A percentile compares a stretch with the other conserved stretches of the same genome.
Evolutionary conservation across 2,797 vertebrate genomes (phyloP).

Genomic region (Xenops minutus): DNA sequence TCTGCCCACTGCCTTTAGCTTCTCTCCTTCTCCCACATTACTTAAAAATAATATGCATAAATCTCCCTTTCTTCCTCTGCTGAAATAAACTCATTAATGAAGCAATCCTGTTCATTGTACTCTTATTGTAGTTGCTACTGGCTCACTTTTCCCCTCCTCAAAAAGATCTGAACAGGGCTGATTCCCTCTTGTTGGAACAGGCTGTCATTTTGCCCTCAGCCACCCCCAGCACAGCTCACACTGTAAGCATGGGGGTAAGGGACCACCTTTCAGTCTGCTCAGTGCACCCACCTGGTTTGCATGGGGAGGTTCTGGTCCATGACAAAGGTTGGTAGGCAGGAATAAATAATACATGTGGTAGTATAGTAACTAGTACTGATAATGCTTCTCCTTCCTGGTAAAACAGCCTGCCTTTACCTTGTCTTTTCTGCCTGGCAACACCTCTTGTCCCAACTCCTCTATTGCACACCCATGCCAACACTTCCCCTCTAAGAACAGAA

Average conservation of each 20-base stretch:
- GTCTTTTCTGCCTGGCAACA: not conserved
- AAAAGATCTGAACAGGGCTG: not conserved
- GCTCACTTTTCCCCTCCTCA: not conserved
- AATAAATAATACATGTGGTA: not conserved
- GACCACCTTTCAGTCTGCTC: not conserved
- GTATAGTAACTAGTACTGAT: not conserved
- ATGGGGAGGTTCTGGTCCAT: not conserved
- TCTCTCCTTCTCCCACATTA: not conserved
- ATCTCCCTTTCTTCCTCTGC: not conserved
- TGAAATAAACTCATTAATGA: not conserved
- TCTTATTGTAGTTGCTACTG: not conserved
- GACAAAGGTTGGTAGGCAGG: not conserved
- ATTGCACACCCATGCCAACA: accelerated
- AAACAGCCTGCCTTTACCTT: not conserved
- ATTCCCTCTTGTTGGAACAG: not conserved
- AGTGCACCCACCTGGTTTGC: not conserved
- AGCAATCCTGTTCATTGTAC: not conserved
- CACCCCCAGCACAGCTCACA: not conserved
- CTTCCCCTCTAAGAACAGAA: not conserved
- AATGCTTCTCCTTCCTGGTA: not conserved
- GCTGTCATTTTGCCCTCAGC: accelerated
- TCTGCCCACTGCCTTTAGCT: not conserved
- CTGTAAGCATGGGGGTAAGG: accelerated
- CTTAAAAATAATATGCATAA: not conserved
- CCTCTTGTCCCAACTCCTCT: not conserved